phyloP scores from a whole-genome alignment of 2,113 vertebrate genomes.

The Myotis lucifugus region DNA sequence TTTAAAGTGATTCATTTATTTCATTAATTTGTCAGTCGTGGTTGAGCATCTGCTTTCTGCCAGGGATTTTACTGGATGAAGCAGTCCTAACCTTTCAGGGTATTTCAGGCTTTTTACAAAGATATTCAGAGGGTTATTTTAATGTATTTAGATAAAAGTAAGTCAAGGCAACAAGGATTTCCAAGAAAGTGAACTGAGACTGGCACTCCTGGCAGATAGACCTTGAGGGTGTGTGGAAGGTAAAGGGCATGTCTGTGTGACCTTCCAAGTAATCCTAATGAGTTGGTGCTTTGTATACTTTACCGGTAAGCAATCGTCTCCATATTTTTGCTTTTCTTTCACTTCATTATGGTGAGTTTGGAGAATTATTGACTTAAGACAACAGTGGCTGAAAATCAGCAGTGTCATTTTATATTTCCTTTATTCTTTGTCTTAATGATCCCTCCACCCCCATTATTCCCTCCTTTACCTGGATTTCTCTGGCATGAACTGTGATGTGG shows the following conservation, averaged over 20 bases:
- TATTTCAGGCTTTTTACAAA: not conserved
- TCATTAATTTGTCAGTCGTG: conserved; percentile 27
- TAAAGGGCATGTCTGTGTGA: not conserved
- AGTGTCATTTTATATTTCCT: not conserved
- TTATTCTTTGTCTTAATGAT: conserved; percentile 9
- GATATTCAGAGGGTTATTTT: conserved; percentile 10
- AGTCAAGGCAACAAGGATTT: not conserved
- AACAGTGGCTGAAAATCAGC: not conserved
- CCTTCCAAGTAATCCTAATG: not conserved
- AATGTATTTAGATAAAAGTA: not conserved
- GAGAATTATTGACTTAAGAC: not conserved
- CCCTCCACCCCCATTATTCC: not conserved
- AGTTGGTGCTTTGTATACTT: not conserved
- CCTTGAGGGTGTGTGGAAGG: not conserved
- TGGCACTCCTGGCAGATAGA: not conserved
- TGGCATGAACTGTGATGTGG: conserved; percentile 53
- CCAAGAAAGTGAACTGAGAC: not conserved
- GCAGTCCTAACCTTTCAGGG: not conserved
- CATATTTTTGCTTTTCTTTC: not conserved
- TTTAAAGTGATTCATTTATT: not conserved
- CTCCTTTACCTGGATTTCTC: conserved; percentile 40
- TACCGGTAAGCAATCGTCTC: not conserved
- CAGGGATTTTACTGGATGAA: conserved; percentile 2
- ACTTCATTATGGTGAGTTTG: not conserved
- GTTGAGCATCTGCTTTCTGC: not conserved